Base-by-base conservation (phyloP, 2,113 vertebrate genomes). In the Brachionichthys hirsutus region DNA sequence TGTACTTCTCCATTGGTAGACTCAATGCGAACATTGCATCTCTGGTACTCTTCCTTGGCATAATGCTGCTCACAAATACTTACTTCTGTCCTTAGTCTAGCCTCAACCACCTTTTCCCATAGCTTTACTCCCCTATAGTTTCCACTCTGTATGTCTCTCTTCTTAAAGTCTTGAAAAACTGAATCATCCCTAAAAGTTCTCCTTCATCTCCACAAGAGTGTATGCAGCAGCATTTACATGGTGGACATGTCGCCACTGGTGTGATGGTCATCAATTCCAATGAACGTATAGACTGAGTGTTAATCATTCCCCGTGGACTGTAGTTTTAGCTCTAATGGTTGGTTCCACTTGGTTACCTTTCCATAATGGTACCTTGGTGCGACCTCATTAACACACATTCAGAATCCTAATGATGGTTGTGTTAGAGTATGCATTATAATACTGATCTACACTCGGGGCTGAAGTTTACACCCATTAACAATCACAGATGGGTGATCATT, bases 321-420 rank as follows among this genome's bases (percentile, higher is more conserved):
- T 24, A 42, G 73, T 51, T 73, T 59, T 42, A 53, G 3, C 3
- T 63, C 38, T 63, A 63, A 67, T 58, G 54, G 67, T 64, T 47
- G 52, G 67, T 80, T 77, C 67, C 62, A 59, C 78, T 50, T 61
- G 24, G 58, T 58, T 58, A 41, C 44, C 35, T 57, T 60, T 63
- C 47, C 57, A 45, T 70, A 66, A 66, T 68, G 67, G 53, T 19
- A 30, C 67, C 55, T 50, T 36, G 55, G 67, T 70, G 59, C 24
- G 30, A 34, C 34, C 69, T 58, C 41, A 40, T 58, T 40, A 65
- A 24, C 54, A 35, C 61, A 51, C 18, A 1, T 15, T 50, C 15
- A 48, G 59, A 75, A 73, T 70, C 51, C 42, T 42, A 65, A 72
- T 62, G 55, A 6, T 11, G 54, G 18, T 13, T 12, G 47, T 36